A percentile compares a stretch with the other conserved stretches of the same genome.
These are phyloP conservation scores for Halocaridina rubra DNA, from an alignment of 2,888 invertebrate genomes.

Conservation along the genomic window DNA sequence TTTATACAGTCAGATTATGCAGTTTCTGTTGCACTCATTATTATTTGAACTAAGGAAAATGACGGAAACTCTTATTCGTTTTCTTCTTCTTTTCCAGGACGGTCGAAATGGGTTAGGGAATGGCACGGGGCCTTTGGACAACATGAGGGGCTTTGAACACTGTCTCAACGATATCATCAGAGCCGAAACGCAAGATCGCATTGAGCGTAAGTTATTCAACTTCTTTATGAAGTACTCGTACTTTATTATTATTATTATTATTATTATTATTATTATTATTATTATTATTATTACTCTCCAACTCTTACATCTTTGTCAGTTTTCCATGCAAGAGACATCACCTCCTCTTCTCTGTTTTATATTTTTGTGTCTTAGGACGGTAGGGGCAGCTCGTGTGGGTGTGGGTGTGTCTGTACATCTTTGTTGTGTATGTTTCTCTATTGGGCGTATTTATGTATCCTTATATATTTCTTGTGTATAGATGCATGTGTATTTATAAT, in stretches of 20 bases:
- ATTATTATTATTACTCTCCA: neutral
- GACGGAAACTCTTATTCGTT: neutral
- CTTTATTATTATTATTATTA: neutral
- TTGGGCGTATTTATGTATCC: too few relatives aligned
- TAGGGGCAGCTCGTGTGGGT: neutral
- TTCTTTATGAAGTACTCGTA: neutral
- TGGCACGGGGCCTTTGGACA: constrained; percentile 60
- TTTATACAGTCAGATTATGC: too few relatives aligned
- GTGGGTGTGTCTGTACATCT: neutral
- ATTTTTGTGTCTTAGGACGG: neutral
- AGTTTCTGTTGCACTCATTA: too few relatives aligned
- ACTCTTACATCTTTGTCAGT: neutral
- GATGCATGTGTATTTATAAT: too few relatives aligned
- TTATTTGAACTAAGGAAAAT: too few relatives aligned
- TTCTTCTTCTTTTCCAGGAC: constrained; percentile 16
- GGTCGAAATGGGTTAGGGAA: constrained; percentile 50
- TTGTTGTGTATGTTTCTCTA: too few relatives aligned
- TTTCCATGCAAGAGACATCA: neutral
- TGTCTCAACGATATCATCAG: constrained; percentile 63
- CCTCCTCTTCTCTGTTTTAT: neutral
- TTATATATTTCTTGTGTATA: too few relatives aligned
- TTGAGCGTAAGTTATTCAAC: constrained; percentile 34
- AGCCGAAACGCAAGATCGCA: constrained; percentile 51
- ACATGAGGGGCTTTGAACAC: constrained; percentile 62
- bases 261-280: neutral